Conservation (phyloP, 2,113 vertebrate genomes). For the Struthidea cinerea region DNA sequence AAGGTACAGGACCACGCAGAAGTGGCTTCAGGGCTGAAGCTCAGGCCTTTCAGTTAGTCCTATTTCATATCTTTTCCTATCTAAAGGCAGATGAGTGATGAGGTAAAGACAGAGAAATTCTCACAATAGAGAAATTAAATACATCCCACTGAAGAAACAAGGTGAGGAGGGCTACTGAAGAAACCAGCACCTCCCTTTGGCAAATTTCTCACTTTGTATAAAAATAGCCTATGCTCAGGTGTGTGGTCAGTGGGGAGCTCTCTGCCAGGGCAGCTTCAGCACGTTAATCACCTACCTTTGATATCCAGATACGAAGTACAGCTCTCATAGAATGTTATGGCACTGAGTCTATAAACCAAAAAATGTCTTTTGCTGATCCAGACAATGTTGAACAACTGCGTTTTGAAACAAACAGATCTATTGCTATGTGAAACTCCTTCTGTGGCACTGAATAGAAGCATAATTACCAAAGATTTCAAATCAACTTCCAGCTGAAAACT, state of each 20-base stretch:
- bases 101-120: neutral
- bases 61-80: neutral
- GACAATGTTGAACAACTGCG: neutral
- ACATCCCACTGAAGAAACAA: neutral
- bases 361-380: neutral
- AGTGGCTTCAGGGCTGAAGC: neutral
- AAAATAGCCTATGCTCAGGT: neutral
- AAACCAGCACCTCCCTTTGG: neutral
- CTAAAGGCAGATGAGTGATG: neutral
- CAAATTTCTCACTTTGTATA: neutral
- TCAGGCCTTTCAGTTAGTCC: neutral
- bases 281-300: neutral
- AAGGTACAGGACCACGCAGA: neutral
- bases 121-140: neutral
- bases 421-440: neutral
- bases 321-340: neutral
- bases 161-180: neutral
- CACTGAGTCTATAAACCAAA: neutral
- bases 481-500: neutral
- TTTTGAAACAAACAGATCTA: neutral
- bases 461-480: slow-evolving; percentile 9
- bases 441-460: neutral
- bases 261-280: neutral
- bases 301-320: neutral
- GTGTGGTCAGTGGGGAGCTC: neutral